Conservation (phyloP, 2,113 vertebrate species). For the Phaethon lepturus region DNA sequence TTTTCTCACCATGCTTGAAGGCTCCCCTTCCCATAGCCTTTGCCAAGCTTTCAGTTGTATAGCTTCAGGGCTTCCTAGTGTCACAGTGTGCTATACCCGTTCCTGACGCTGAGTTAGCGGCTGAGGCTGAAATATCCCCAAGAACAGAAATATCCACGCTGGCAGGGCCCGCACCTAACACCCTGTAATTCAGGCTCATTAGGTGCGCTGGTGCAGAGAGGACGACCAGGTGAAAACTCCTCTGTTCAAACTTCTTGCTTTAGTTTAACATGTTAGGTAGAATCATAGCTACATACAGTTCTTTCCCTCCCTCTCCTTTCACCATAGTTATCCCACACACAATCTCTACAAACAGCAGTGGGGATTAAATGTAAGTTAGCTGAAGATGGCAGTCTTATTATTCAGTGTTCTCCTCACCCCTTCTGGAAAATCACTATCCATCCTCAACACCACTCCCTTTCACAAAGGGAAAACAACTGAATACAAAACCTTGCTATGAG, state of each 20-base stretch:
- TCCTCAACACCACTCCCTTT: not conserved
- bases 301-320: slow-evolving; percentile 39
- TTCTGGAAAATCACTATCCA: slow-evolving; percentile 4
- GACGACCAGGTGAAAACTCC: slow-evolving; percentile 2
- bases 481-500: not conserved
- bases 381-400: not conserved
- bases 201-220: not conserved
- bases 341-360: not conserved
- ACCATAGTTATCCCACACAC: not conserved
- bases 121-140: not conserved
- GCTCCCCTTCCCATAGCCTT: not conserved
- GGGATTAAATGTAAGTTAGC: not conserved
- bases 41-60: not conserved
- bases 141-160: not conserved
- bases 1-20: not conserved
- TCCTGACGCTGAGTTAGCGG: not conserved
- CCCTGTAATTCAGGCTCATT: not conserved
- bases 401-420: not conserved
- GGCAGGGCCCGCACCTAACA: no score
- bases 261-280: slow-evolving; percentile 19
- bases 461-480: not conserved
- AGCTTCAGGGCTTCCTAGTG: not conserved
- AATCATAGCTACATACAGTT: slow-evolving; percentile 30
- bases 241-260: slow-evolving; percentile 34
- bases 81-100: rapidly evolving